phyloP scores from a whole-genome alignment of 2,113 vertebrate species.

The Dermatemys mawii region DNA sequence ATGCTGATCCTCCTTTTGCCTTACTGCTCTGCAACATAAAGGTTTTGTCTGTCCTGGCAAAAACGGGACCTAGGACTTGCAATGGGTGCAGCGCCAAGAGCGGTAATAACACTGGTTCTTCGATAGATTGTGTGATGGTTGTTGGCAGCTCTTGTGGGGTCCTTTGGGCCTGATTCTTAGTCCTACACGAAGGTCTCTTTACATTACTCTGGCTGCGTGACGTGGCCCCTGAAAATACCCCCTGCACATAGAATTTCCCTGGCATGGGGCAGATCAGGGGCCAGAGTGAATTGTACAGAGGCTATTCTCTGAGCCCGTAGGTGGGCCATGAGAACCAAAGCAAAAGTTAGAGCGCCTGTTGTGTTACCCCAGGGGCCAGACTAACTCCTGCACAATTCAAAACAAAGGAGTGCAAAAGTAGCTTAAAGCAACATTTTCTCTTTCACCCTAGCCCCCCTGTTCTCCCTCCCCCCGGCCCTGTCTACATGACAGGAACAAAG shows the following conservation, averaged over 20 bases:
- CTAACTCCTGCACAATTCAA: background rate
- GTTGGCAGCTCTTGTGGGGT: background rate
- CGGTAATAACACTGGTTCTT: background rate
- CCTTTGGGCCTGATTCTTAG: background rate
- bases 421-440: no score
- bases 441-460: no score
- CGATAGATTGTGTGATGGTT: background rate
- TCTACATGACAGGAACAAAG: background rate
- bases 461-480: background rate
- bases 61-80: background rate
- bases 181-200: background rate
- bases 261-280: background rate
- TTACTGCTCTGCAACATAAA: background rate
- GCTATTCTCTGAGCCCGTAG: background rate
- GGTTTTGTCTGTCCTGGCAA: background rate
- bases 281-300: rapidly evolving
- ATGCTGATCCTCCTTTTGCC: background rate
- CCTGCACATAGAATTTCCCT: background rate
- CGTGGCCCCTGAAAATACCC: background rate
- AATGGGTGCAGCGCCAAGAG: background rate
- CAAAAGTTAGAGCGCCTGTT: background rate
- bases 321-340: background rate
- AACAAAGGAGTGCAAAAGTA: background rate
- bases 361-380: rapidly evolving
- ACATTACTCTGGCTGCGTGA: background rate